Evolutionary conservation across 2,888 invertebrate genomes (phyloP), one percentile per base, ranked within the genome.

Genomic region (Eristalinus aeneus): DNA sequence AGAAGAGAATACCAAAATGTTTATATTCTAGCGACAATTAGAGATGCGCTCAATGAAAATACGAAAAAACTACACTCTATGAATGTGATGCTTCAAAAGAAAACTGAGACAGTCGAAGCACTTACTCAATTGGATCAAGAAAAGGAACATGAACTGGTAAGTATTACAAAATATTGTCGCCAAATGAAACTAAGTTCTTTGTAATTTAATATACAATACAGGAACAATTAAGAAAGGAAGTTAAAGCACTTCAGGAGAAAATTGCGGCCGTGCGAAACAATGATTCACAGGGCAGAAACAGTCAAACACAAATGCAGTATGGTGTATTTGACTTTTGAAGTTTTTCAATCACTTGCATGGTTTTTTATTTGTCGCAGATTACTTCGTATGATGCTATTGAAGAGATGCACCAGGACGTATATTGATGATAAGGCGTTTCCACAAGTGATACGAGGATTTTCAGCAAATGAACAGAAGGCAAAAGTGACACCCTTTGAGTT

Each of bases 141-240:
- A 12, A 77, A 58, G 5, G 27, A 67, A 12, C 22, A 67, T 12
- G 74, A 86, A 20, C 12, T 82, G 69, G 85, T 86, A 56, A 36
- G 68, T 46, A 16, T 0, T 46, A 9, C 3, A 5, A 16, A 5
- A 16, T 5, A 8, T 16, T 46, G 8, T 8, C 1, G 39, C n/a
- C n/a, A 6, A 16, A 1, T 8, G 8, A 27, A 5, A 5, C 27
- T 16, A 2, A 8, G 8, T 46, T 5, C 46, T 46, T 6, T 16
- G 1, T 46, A n/a, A 8, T 16, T 6, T 16, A 12, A 39, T 16
- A 46, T 46, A 10, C 8, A 10, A 39, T 58, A 2, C 5, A 85
- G 85, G 64, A 60, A 12, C 46, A 64, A 10, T 9, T 86, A 5
- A 56, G 61, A 31, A 22, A 71, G 34, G 61, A 82, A 9, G 74